These are phyloP conservation scores for Rhynchopsitta pachyrhyncha DNA, from an alignment of 2,113 vertebrate species.

Conservation along the genomic window DNA sequence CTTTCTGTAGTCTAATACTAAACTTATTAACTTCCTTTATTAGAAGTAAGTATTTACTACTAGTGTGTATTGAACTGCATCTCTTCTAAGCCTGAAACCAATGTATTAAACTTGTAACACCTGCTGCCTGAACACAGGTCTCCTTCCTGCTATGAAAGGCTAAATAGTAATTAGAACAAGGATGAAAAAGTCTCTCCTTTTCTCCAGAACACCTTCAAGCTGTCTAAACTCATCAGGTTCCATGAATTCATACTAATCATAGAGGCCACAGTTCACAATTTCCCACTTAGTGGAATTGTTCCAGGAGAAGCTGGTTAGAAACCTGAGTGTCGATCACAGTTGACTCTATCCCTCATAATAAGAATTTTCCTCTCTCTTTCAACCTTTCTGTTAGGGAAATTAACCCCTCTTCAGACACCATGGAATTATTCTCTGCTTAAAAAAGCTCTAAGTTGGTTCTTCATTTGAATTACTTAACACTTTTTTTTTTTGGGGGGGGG, in stretches of 20 bases:
- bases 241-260: not conserved
- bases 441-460: not conserved
- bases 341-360: not conserved
- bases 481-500: too few species aligned
- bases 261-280: not conserved
- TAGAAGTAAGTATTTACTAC: not conserved
- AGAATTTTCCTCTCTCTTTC: not conserved
- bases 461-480: slow-evolving; percentile 32
- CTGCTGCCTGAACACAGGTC: not conserved
- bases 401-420: not conserved
- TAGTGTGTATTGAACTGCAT: not conserved
- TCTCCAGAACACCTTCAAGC: not conserved
- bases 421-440: not conserved
- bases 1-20: not conserved
- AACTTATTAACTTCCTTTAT: not conserved
- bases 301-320: not conserved
- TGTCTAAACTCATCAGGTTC: slow-evolving; percentile 18
- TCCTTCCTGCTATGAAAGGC: not conserved
- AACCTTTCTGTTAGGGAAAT: slow-evolving; percentile 16
- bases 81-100: not conserved
- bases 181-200: not conserved
- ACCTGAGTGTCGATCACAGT: not conserved
- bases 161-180: not conserved
- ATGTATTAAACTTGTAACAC: not conserved
- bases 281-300: not conserved